Conservation (phyloP, 2,113 vertebrate species). For the Manacus vitellinus region DNA sequence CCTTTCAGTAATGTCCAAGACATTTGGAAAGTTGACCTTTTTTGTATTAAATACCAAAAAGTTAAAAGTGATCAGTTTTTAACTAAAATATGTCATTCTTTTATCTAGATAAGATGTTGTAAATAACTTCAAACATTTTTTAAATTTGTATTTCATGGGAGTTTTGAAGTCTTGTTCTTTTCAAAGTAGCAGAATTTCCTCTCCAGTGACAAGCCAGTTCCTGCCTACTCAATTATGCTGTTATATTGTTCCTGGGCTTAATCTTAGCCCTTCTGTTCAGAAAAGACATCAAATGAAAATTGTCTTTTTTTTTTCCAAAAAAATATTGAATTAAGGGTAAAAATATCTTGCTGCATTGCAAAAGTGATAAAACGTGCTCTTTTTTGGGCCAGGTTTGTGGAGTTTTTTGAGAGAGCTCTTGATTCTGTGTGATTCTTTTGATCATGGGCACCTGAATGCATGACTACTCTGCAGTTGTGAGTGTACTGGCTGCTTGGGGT, state of each 20-base stretch:
- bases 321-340: not conserved
- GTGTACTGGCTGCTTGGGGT: not conserved
- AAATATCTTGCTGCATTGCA: conserved; percentile 1
- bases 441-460: not conserved
- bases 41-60: not conserved
- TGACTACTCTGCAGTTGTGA: not conserved
- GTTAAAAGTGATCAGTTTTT: not conserved
- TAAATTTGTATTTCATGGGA: not conserved
- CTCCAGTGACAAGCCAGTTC: not conserved
- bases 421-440: not conserved
- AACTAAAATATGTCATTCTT: not conserved
- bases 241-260: not conserved
- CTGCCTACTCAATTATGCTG: not conserved
- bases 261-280: not conserved
- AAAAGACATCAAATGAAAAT: not conserved
- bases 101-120: not conserved
- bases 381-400: not conserved
- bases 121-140: not conserved
- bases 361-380: not conserved
- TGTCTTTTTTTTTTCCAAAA: not conserved
- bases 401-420: not conserved
- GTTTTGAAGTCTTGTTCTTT: not conserved
- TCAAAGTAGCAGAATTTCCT: conserved; percentile 4
- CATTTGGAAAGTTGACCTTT: not conserved
- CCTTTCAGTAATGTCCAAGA: not conserved